A percentile compares a stretch with the other conserved stretches of the same genome.
phyloP scores from a whole-genome alignment of 2,797 vertebrate genomes.

The Lepilemur septentrionalis region DNA sequence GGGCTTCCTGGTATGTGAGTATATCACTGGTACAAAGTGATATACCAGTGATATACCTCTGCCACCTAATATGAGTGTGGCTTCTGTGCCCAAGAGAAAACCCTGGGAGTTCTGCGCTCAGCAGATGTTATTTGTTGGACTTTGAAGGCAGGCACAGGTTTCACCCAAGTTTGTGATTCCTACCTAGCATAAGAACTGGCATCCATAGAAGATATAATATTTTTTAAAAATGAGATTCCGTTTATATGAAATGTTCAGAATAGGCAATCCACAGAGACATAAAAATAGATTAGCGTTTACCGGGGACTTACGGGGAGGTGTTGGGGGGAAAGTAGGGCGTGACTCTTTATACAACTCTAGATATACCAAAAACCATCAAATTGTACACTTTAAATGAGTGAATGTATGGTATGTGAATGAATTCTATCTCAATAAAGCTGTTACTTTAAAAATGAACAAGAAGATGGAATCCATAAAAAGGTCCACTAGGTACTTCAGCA shows the following conservation, averaged over 20 bases:
- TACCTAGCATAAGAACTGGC: neutral
- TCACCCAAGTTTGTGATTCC: neutral
- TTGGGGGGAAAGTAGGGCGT: neutral
- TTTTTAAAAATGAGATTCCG: neutral
- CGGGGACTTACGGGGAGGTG: neutral
- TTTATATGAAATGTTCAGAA: neutral
- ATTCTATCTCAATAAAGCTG: neutral
- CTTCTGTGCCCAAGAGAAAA: neutral
- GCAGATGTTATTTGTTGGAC: neutral
- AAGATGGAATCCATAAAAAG: neutral
- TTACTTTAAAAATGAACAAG: neutral
- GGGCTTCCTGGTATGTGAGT: neutral
- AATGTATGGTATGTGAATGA: neutral
- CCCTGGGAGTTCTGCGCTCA: neutral
- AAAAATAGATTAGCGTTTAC: neutral
- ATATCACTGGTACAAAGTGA: neutral
- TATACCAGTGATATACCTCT: neutral
- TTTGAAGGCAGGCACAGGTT: neutral
- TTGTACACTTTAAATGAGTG: neutral
- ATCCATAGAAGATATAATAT: neutral
- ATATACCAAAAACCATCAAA: neutral
- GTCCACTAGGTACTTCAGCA: neutral
- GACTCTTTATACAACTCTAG: neutral
- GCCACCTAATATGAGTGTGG: neutral
- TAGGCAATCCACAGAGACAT: neutral